phyloP scores from a whole-genome alignment of 1,140 invertebrate genomes.

The Conopomorpha cramerella region DNA sequence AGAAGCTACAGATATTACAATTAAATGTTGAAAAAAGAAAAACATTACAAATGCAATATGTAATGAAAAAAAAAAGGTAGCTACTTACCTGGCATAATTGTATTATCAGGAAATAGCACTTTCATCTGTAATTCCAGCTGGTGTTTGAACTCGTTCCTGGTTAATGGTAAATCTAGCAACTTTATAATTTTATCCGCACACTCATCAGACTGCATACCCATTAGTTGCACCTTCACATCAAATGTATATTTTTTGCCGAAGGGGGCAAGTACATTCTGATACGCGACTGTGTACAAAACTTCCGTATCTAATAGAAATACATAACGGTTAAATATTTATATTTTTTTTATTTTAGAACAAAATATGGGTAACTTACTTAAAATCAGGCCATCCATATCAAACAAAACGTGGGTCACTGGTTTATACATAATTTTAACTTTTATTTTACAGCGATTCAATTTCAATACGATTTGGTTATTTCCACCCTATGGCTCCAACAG shows the following conservation, averaged over 20 bases:
- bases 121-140: conserved; percentile 53
- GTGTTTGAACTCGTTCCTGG: conserved; percentile 66
- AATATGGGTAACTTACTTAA: conserved; percentile 29
- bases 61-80: conserved; percentile 4
- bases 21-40: too few relatives aligned
- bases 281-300: conserved; percentile 71
- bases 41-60: conserved; percentile 1
- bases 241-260: conserved; percentile 78
- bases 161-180: conserved; percentile 70
- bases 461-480: too few relatives aligned
- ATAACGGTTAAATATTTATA: not conserved
- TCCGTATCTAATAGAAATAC: conserved; percentile 69
- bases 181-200: conserved; percentile 66
- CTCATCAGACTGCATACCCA: conserved; percentile 73
- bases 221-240: conserved; percentile 73
- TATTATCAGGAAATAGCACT: conserved; percentile 63
- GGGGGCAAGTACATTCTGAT: conserved; percentile 67
- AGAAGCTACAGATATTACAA: too few relatives aligned
- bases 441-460: too few relatives aligned
- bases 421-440: conserved; percentile 33
- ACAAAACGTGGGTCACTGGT: conserved; percentile 46
- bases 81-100: conserved; percentile 69
- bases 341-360: not conserved
- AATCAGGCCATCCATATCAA: conserved; percentile 56
- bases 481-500: too few relatives aligned